A percentile compares a stretch with the other conserved stretches of the same genome.
These are phyloP conservation scores for Scaptomyza cyrtandrae DNA, from an alignment of 2,888 invertebrate genomes.

Conservation along the genomic window DNA sequence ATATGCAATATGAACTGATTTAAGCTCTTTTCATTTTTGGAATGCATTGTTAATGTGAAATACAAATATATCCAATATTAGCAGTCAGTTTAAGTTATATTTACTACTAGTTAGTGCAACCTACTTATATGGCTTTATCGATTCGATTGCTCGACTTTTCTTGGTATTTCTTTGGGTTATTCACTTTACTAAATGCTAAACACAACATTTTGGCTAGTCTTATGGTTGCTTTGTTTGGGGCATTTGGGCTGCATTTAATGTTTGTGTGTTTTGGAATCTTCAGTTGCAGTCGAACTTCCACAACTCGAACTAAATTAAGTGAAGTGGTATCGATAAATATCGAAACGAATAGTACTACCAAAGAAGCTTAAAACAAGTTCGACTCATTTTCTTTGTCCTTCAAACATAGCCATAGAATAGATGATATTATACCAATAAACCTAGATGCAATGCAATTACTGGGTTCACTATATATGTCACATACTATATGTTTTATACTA, in stretches of 20 bases:
- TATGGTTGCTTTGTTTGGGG: slow-evolving; percentile 51
- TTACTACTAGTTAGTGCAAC: slow-evolving; percentile 1
- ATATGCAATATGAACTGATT: not conserved
- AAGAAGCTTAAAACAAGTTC: not conserved
- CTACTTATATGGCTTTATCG: not conserved
- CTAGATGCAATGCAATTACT: slow-evolving; percentile 5
- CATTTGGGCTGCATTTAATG: slow-evolving; percentile 17
- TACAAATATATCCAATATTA: slow-evolving; percentile 10
- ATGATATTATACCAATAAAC: not conserved
- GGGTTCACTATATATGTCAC: slow-evolving; percentile 12
- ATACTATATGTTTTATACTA: slow-evolving; percentile 10
- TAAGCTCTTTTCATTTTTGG: slow-evolving; percentile 13
- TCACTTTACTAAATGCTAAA: slow-evolving; percentile 55
- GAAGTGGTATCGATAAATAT: not conserved
- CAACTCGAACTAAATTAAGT: not conserved
- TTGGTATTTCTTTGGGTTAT: not conserved
- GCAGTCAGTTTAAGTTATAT: slow-evolving; percentile 10
- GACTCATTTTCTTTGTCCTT: slow-evolving; percentile 1
- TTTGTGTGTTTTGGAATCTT: not conserved
- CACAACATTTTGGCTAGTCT: slow-evolving; percentile 68
- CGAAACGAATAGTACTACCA: not conserved
- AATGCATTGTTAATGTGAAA: slow-evolving; percentile 28
- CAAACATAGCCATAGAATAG: slow-evolving; percentile 6
- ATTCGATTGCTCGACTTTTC: slow-evolving; percentile 4
- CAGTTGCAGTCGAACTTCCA: slow-evolving; percentile 1